phyloP scores from a whole-genome alignment of 2,113 vertebrate species.

The Saimiri boliviensis region DNA sequence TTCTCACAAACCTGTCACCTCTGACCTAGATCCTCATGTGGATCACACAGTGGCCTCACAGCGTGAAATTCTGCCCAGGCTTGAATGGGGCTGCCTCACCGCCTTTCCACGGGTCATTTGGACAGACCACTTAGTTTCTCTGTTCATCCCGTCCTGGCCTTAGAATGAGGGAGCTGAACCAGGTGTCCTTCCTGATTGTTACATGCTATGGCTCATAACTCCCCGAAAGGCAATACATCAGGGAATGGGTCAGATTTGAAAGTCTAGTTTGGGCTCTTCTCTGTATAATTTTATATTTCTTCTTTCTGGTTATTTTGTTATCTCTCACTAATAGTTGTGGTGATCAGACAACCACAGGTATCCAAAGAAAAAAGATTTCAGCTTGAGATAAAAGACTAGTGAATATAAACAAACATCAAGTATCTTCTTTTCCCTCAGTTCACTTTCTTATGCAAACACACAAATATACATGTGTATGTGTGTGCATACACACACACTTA shows the following conservation, averaged over 20 bases:
- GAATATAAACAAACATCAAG: neutral
- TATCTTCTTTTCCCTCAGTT: neutral
- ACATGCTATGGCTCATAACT: neutral
- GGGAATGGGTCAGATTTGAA: neutral
- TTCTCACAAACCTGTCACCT: neutral
- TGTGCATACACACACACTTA: neutral
- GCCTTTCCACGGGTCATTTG: neutral
- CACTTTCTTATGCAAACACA: neutral
- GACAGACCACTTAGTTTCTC: neutral
- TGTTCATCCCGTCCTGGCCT: neutral
- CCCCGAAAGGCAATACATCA: neutral
- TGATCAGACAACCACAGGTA: neutral
- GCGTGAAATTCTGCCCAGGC: neutral
- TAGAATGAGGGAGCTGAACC: neutral
- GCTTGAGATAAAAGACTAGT: neutral
- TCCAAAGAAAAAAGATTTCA: neutral
- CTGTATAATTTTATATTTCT: neutral
- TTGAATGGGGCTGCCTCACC: rapidly evolving
- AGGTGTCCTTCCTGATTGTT: neutral
- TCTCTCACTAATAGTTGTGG: neutral
- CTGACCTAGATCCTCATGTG: neutral
- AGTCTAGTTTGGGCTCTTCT: neutral
- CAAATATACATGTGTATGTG: neutral
- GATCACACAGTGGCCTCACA: neutral
- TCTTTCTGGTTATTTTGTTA: neutral